phyloP scores from a whole-genome alignment of 2,797 vertebrate genomes.

The Onychomys torridus region DNA sequence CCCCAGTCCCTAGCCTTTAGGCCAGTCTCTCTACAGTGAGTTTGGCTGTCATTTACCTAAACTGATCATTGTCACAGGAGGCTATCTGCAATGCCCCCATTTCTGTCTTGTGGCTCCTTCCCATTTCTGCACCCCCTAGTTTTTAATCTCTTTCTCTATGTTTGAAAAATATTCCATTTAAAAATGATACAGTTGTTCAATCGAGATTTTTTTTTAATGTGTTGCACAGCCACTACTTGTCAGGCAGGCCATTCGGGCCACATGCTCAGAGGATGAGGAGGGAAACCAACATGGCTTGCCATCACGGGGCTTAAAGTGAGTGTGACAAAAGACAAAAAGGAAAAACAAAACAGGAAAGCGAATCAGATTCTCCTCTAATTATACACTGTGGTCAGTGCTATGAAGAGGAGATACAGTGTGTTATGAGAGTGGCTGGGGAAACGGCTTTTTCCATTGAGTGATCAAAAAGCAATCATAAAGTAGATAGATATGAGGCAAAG shows the following conservation, averaged over 20 bases:
- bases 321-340: not conserved
- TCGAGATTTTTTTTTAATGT: not conserved
- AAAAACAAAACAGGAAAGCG: not conserved
- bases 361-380: constrained; percentile 6
- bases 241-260: not conserved
- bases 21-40: not conserved
- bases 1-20: not conserved
- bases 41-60: not conserved
- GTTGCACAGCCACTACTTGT: not conserved
- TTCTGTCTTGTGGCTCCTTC: not conserved
- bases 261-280: not conserved
- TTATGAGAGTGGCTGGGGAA: not conserved
- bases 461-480: not conserved
- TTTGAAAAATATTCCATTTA: not conserved
- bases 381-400: not conserved
- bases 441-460: not conserved
- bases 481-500: not conserved
- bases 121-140: not conserved
- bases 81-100: not conserved
- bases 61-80: not conserved
- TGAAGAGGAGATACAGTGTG: not conserved
- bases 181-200: not conserved
- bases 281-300: not conserved
- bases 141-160: not conserved
- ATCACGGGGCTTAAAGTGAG: not conserved